Conservation (phyloP, 1,140 invertebrate genomes). For the Lutraria rhynchaena region DNA sequence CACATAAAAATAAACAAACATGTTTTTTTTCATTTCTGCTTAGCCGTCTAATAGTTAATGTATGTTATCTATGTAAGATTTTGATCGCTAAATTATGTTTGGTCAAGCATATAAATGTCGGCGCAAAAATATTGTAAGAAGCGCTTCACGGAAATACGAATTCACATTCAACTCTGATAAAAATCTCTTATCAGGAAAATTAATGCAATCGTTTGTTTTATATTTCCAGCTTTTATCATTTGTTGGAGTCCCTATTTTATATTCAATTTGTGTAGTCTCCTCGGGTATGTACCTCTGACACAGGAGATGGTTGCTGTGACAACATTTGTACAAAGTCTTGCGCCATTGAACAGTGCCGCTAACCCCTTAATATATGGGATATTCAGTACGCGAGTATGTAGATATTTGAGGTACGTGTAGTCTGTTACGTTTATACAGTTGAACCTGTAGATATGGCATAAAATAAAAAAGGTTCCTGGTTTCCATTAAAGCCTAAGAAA, state of each 20-base stretch:
- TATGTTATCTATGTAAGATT: no score
- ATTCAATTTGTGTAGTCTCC: constrained; percentile 96
- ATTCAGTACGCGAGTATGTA: constrained; percentile 92
- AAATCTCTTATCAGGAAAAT: no score
- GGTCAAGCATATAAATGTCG: no score
- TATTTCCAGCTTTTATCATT: constrained; percentile 92
- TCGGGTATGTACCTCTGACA: constrained; percentile 90
- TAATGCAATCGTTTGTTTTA: no score
- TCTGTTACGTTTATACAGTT: background rate
- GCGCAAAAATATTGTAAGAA: no score
- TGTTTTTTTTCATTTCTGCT: no score
- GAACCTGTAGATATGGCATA: background rate
- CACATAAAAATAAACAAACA: no score
- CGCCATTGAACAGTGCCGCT: constrained; percentile 95
- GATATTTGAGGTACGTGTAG: constrained; percentile 89
- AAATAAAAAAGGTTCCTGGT: no score
- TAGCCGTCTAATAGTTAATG: no score
- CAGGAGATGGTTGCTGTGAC: constrained; percentile 92
- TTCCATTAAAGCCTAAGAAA: background rate
- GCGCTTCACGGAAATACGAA: no score
- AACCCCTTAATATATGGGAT: constrained; percentile 98
- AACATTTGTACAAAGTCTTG: constrained; percentile 95
- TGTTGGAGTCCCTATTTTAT: constrained; percentile 98
- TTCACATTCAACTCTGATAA: no score
- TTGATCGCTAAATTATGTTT: no score